phyloP scores from a whole-genome alignment of 2,888 invertebrate genomes.

The Pyrrhia umbra region DNA sequence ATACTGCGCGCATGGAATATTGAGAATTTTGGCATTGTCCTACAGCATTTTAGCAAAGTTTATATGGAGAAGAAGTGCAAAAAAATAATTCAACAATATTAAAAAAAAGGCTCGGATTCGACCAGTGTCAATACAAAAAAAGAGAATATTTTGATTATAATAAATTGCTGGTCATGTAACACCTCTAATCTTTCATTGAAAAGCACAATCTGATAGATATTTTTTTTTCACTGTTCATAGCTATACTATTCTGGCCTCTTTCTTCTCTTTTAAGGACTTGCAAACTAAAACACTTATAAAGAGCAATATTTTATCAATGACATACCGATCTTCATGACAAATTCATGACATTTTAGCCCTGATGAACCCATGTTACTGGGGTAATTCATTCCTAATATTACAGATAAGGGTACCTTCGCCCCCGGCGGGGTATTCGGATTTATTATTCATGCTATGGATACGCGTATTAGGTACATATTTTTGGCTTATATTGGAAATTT shows the following conservation, averaged over 20 bases:
- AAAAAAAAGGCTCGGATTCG: no score
- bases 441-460: conserved; percentile 35
- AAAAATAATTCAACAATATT: no score
- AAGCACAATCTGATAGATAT: no score
- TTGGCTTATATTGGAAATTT: conserved; percentile 17
- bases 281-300: conserved; percentile 1
- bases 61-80: no score
- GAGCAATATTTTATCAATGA: conserved; percentile 13
- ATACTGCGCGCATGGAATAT: no score
- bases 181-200: no score
- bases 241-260: not conserved
- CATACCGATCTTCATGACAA: conserved; percentile 29
- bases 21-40: no score
- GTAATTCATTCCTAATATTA: conserved; percentile 44
- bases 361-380: conserved; percentile 34
- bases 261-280: not conserved
- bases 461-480: conserved; percentile 25
- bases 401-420: conserved; percentile 27
- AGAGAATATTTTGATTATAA: no score
- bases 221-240: no score
- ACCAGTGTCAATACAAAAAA: no score
- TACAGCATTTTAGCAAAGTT: no score
- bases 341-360: conserved; percentile 16
- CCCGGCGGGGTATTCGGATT: conserved; percentile 14
- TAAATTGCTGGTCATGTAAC: no score